Percentiles rank a stretch among this genome's conserved stretches.
Conservation (phyloP, 2,888 invertebrate species). For the Cheilosia scutellata region DNA sequence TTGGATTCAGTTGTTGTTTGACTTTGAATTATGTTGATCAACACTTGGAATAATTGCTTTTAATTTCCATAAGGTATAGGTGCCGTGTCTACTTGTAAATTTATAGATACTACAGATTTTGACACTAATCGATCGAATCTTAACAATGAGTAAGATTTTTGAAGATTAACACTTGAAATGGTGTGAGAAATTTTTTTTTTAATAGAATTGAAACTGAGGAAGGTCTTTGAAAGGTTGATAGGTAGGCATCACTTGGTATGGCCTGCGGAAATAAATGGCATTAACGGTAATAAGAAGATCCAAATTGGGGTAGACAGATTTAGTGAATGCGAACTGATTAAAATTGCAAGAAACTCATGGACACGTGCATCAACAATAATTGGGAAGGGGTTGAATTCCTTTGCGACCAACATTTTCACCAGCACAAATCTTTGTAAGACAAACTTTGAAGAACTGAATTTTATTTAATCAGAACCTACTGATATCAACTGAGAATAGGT, state of each 20-base stretch:
- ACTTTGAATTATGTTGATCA: neutral
- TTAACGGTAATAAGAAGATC: no score
- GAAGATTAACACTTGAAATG: neutral
- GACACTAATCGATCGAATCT: neutral
- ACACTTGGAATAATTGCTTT: conserved; percentile 25
- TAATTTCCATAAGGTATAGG: neutral
- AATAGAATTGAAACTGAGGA: neutral
- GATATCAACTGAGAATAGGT: no score
- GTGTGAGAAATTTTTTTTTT: conserved; percentile 14
- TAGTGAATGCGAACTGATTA: neutral
- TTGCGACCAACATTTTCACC: no score
- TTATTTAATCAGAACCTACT: no score
- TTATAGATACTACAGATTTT: conserved; percentile 4
- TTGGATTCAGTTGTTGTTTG: neutral
- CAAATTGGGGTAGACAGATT: neutral
- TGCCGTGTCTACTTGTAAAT: neutral
- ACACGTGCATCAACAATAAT: no score
- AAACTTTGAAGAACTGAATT: no score
- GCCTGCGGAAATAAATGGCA: no score
- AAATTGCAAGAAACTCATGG: no score
- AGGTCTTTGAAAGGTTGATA: neutral
- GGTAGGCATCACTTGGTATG: no score
- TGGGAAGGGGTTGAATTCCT: no score
- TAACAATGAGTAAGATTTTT: neutral
- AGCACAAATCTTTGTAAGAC: no score